These are phyloP conservation scores for Epirrhoe alternata DNA, from an alignment of 2,888 invertebrate species.

Conservation along the genomic window DNA sequence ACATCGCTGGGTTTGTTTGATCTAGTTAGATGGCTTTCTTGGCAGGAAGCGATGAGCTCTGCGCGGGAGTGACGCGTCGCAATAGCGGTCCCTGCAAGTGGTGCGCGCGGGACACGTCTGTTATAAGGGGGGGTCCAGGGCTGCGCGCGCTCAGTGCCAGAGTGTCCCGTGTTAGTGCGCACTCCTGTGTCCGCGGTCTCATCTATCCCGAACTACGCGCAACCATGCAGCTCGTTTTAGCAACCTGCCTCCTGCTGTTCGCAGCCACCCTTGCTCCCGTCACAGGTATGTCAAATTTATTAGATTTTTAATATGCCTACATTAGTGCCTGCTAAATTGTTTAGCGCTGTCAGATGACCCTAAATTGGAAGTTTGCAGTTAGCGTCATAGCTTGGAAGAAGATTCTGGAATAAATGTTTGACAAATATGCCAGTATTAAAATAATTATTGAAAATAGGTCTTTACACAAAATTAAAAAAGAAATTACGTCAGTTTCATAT, in stretches of 20 bases:
- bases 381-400: not conserved
- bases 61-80: slow-evolving; percentile 52
- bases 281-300: slow-evolving; percentile 77
- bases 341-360: slow-evolving; percentile 3
- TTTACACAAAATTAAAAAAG: no score
- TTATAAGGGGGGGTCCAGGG: slow-evolving; percentile 83
- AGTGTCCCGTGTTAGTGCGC: slow-evolving; percentile 81
- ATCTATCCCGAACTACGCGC: slow-evolving; percentile 56
- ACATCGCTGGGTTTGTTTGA: slow-evolving; percentile 34
- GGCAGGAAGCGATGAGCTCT: slow-evolving; percentile 60
- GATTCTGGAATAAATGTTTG: not conserved
- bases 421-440: not conserved
- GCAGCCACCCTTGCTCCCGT: slow-evolving; percentile 81
- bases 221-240: slow-evolving; percentile 80
- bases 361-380: slow-evolving; percentile 8
- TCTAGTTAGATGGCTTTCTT: slow-evolving; percentile 23
- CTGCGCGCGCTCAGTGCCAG: slow-evolving; percentile 83
- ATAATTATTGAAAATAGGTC: no score
- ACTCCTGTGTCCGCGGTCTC: slow-evolving; percentile 64
- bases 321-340: slow-evolving; percentile 8
- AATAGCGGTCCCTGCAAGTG: slow-evolving; percentile 63
- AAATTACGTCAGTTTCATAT: no score
- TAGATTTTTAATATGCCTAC: slow-evolving; percentile 7
- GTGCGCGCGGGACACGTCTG: slow-evolving; percentile 79
- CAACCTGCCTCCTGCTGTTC: slow-evolving; percentile 82